Evolutionary conservation across 2,888 invertebrate species (phyloP).

Genomic region (Ichneumoninae sp.): DNA sequence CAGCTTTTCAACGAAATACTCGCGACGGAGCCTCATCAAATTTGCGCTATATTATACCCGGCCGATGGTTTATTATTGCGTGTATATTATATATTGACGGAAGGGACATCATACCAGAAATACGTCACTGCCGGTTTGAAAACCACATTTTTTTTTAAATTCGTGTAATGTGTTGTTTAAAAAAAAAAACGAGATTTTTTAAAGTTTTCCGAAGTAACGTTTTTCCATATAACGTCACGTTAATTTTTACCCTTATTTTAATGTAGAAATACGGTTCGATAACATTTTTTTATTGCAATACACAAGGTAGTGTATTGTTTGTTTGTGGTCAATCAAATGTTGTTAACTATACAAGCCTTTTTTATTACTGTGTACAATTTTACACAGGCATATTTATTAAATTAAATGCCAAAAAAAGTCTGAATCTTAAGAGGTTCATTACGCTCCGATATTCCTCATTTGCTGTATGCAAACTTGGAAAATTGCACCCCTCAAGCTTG

Average conservation of each 20-base stretch:
- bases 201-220: neutral
- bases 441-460: neutral
- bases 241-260: neutral
- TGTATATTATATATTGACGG: neutral
- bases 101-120: neutral
- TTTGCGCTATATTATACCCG: neutral
- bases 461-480: neutral
- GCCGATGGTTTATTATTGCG: neutral
- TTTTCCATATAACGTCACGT: neutral
- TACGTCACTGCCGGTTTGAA: no score
- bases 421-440: neutral
- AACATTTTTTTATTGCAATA: neutral
- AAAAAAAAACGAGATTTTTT: neutral
- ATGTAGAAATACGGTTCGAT: neutral
- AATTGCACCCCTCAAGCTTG: neutral
- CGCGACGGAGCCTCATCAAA: neutral
- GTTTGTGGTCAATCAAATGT: no score
- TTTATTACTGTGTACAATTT: no score
- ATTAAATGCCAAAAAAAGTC: neutral
- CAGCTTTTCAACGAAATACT: conserved; percentile 9
- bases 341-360: no score
- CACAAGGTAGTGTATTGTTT: no score
- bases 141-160: no score
- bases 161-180: no score
- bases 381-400: no score